Evolutionary conservation across 1,140 invertebrate genomes (phyloP), one percentile per base, ranked within the genome.

Genomic region (Brachionus manjavacas): DNA sequence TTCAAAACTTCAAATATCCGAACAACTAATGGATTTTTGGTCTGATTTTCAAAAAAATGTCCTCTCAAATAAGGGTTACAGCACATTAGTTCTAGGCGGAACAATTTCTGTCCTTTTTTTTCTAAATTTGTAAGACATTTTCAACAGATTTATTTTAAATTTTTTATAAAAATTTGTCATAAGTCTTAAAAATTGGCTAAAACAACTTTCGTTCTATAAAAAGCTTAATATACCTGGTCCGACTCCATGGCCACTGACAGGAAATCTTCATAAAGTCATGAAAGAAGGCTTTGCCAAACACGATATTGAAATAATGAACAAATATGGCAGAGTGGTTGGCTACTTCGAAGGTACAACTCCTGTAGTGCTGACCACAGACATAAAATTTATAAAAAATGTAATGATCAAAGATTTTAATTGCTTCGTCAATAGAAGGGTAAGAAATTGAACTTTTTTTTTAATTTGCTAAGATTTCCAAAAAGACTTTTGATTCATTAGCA

Each of bases 341-440:
- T 76, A 74, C n/a, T 72, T 78, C n/a, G 68, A 76, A 23, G 86
- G 86, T 14, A 49, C 66, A 49, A 84, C 43, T 35, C 86, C 86
- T 31, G 49, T 83, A 3, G 41, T 86, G 1, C n/a, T 86, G 1
- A 79, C 86, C 1, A 55, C 35, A 41, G 86, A 87, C 46, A 14
- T 80, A 2, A 83, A 84, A 16, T 83, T 87, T 23, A 52, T 87
- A 3, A 86, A 86, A 84, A 83, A 86, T 41, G 85, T 86, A 28
- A 43, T 85, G 64, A 85, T 87, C 7, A 86, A 87, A 52, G 85
- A 87, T 14, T 86, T 86, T 49, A 70, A 83, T 20, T 49, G 70
- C 39, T 86, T 87, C 46, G 43, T 84, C 4, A 86, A 87, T 52
- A 41, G 86, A 66, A 52, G 85, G 68, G 85, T 84, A 79, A 52